Base-by-base conservation (phyloP, 1,140 invertebrate genomes). In the Aphidius gifuensis region DNA sequence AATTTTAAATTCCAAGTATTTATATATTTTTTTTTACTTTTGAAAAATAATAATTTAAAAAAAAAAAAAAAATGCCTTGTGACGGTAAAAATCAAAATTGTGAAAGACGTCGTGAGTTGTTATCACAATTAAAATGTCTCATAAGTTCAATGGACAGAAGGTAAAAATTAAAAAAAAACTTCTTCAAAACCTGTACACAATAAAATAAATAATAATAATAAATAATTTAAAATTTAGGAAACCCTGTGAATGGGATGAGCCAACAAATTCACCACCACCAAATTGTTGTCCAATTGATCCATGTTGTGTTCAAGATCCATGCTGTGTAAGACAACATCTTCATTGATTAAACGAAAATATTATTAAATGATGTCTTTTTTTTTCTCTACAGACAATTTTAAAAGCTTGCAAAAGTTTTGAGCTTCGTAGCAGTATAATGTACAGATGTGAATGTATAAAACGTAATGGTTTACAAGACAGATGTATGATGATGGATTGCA, bases 401-500 rank as follows among this genome's bases (percentile, higher is more conserved):
- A 78, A 76, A 66, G 50, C 51, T 0, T 73, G 69, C 58, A 87
- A 86, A 66, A 90, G 86, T 69, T 84, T 84, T n/a, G 88, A 91
- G 66, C 74, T 91, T 54, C 83, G 88, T 5, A 82, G 80, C 23
- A 85, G 88, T 48, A 81, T 87, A 55, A 82, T 90, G 71, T 85
- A 88, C 65, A 85, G 84, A 59, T 91, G 89, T 67, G 85, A 90
- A 62, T 92, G 89, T 68, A 86, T 88, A 53, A 88, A 86, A 68
- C 83, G 87, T n/a, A 90, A 91, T 75, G 89, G 89, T 1, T 75
- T 91, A 5, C 89, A 91, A 74, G 88, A 91, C 69, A 85, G 88
- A 60, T 92, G 89, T 66, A 83, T 85, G 23, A 80, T 89, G 32
- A 84, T 82, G 45, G 83, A 87, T 60, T 91, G 89, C 68, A 85